Evolutionary conservation across 2,888 invertebrate species (phyloP), one percentile per base, ranked within the genome.

Genomic region (Aphidoletes aphidimyza): DNA sequence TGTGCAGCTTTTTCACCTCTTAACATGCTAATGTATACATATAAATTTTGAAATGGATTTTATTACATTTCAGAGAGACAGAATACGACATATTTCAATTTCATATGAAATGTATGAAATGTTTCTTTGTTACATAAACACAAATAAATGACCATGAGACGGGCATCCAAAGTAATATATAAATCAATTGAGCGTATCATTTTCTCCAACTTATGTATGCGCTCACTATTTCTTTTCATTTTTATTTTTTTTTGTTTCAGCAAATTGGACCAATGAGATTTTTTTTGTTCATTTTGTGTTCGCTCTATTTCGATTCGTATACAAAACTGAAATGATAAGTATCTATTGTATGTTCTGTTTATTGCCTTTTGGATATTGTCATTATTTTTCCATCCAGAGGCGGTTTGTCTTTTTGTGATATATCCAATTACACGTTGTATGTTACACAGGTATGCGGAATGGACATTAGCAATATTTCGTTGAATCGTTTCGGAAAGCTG

Each of bases 341-440:
- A 22, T 54, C 54, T 54, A 54, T 54, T 54, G 54, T 22, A 54
- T 54, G 54, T n/a, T n/a, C n/a, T n/a, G n/a, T 54, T 54, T 54
- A 54, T 54, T 54, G 54, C 54, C 54, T 54, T 54, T 54, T 54
- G 22, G 54, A 54, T 54, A 54, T 54, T 54, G 54, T 54, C 54
- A 54, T 54, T 54, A 54, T 54, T 22, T 54, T 54, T 9, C 22
- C 22, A 54, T 54, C 54, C 9, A 54, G 54, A 22, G 54, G 54
- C 54, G 54, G 54, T 54, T 0, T 54, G 22, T 54, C 54, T 54
- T 54, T 54, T 54, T n/a, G 9, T 54, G 54, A 54, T 54, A 54
- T 54, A 54, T 54, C 54, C 54, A 54, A 54, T 54, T 54, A 54
- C 22, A 22, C 5, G 22, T 14, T 54, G 9, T 22, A 54, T 22